Evolutionary conservation across 1,140 invertebrate species (phyloP), one percentile per base, ranked within the genome.

Genomic region (Oedothorax gibbosus): DNA sequence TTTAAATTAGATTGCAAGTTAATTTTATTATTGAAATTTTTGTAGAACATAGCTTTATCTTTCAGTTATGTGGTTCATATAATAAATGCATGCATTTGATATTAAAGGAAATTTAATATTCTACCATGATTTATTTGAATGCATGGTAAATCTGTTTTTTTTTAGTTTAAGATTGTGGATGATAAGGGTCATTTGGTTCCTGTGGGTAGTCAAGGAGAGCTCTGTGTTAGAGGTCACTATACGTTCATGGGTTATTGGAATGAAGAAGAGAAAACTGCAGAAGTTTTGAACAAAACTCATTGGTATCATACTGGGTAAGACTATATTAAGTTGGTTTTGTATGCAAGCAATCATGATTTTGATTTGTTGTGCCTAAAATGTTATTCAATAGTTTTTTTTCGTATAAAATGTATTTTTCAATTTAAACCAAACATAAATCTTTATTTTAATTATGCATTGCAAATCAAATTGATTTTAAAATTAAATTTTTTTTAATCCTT

Each of bases 261-360:
- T 7, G 96, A 99, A 87, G 91, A 93, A 7, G 93, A 93, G 56
- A 96, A 94, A 90, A 99, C 97, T 0, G 92, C 90, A 49, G 93
- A 95, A 86, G 93, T 92, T 0, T 91, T 98, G 3, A 92, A 91
- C 10, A 79, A 90, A 7, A 95, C 95, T 62, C 91, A 93, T 20
- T 99, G 98, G 98, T 91, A 98, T 8, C 93, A 93, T 88, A 98
- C 96, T n/a, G 98, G 97, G 95, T 96, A 92, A 91, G 89, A 53
- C 9, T 20, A 65, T 65, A 65, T 20, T 3, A 7, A 65, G 2
- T 5, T 35, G n/a, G n/a, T n/a, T n/a, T n/a, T n/a, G n/a, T n/a
- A 64, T n/a, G 15, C 0, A 11, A 7, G 11, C 14, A 62, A 62
- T 62, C 60, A 14, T 2, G 35, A 2, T 35, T 35, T 35, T 35